Evolutionary conservation across 1,140 invertebrate species (phyloP), one percentile per base, ranked within the genome.

Genomic region (Halyomorpha halys): DNA sequence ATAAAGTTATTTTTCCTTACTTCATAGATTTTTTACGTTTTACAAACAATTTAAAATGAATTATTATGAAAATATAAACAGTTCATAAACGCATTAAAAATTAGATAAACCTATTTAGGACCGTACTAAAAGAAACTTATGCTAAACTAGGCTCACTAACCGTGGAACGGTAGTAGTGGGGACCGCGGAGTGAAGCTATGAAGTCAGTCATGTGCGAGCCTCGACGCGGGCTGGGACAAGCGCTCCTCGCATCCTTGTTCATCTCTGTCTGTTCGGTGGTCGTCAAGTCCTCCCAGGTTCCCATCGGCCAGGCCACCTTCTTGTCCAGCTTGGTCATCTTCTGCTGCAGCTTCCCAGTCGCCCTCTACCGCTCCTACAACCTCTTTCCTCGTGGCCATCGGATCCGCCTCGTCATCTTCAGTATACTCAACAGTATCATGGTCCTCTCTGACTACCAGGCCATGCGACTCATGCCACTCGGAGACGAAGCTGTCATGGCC

Each of bases 401-500:
- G 44, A 19, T 53, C n/a, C 16, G 14, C 13, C 59, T 59, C 14
- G 16, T 21, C n/a, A 16, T 23, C 56, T 21, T 34, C 44, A 49
- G 59, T 15, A 27, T 65, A 15, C 45, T 53, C 44, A 45, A 19
- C 27, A 23, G 49, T 13, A 39, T 51, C 21, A n/a, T 65, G 18
- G 30, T 47, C 44, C 23, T 62, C 6, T 27, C 25, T 0, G 25
- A 27, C 44, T 49, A 34, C 49, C 49, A 56, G 27, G 62, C 62
- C 9, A 27, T 54, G 51, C 8, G 51, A 21, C 19, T 64, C 19
- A 64, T 64, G 62, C 62, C 62, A 11, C 51, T 64, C n/a, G 62
- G 21, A 1, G 62, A 64, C 27, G 49, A 64, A 44, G 62, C 51
- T 11, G 47, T 64, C 18, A n/a, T 56, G 18, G 19, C 62, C 3